Evolutionary conservation across 2,888 invertebrate species (phyloP).

Genomic region (Arenicola marina): DNA sequence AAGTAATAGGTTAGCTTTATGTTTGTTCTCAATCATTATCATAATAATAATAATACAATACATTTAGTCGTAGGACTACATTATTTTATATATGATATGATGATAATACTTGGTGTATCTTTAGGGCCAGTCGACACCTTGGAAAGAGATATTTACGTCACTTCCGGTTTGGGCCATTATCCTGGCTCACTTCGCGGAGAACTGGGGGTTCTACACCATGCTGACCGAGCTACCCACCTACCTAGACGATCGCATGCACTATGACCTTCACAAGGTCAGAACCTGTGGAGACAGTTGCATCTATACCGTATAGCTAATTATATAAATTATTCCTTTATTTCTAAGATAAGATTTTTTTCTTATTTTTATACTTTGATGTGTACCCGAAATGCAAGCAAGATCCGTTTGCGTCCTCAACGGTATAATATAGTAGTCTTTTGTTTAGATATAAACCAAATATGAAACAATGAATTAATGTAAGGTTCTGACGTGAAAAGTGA

Average conservation of each 20-base stretch:
- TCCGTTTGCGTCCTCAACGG: too few relatives aligned
- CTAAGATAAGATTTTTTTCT: too few relatives aligned
- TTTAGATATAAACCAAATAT: too few relatives aligned
- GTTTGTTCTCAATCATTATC: background rate
- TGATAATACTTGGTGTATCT: background rate
- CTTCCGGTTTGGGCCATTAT: constrained; percentile 63
- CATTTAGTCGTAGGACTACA: background rate
- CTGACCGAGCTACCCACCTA: constrained; percentile 62
- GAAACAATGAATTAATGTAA: too few relatives aligned
- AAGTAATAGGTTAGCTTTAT: too few relatives aligned
- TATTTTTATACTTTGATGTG: too few relatives aligned
- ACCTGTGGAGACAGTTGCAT: too few relatives aligned
- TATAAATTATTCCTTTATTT: too few relatives aligned
- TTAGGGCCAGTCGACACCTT: constrained; percentile 50
- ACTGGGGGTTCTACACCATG: constrained; percentile 65
- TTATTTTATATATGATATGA: background rate
- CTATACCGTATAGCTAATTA: too few relatives aligned
- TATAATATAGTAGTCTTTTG: too few relatives aligned
- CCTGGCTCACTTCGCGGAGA: constrained; percentile 62
- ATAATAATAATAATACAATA: background rate
- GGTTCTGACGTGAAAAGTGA: too few relatives aligned
- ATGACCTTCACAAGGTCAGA: constrained; percentile 48
- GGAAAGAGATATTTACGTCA: constrained; percentile 58
- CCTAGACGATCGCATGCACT: constrained; percentile 57
- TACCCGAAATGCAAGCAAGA: too few relatives aligned